Base-by-base conservation (phyloP, 1,140 invertebrate species). In the Drosophila ercepeae region DNA sequence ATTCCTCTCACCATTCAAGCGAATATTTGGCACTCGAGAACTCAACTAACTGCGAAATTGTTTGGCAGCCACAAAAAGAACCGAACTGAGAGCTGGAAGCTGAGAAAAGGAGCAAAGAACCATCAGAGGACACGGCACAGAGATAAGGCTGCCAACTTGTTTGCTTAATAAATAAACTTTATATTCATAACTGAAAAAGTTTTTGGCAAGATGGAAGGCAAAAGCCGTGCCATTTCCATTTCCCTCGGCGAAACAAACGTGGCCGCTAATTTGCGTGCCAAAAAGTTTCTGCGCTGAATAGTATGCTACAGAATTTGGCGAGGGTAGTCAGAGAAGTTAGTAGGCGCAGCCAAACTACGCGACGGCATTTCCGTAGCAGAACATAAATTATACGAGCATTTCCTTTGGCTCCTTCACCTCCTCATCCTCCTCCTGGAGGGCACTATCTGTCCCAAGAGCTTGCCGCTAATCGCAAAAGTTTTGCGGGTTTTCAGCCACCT, bases 131-230 rank as follows among this genome's bases (percentile, higher is more conserved):
- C 75, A 67, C 59, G 58, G 54, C 55, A 52, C 34, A 88, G 81
- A 88, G 81, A 86, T 86, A 86, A 86, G 81, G 75, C 55, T 53
- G 72, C 77, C 78, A 88, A 88, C 76, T 86, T 84, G 79, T 84
- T 84, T 81, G 77, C 81, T 88, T 82, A 86, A 86, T 86, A 86
- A 86, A 86, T 86, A 86, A 86, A 86, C 82, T 86, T 86, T 86
- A 86, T 86, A 86, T 88, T 86, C 82, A 86, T 88, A 86, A 86
- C 77, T 88, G 81, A 88, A 86, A 86, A 86, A 86, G 54, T 86
- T 82, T 84, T 76, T 55, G 54, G 51, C 21, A 27, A 27, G 45
- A 13, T 25, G 8, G 25, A 48, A 14, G 21, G 45, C 13, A 25
- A 14, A 14, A 8, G 23, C 4, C 11, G 8, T 23, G 11, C 44